These are phyloP conservation scores for Dunckerocampus dactyliophorus DNA, from an alignment of 2,113 vertebrate genomes.

Conservation along the genomic window DNA sequence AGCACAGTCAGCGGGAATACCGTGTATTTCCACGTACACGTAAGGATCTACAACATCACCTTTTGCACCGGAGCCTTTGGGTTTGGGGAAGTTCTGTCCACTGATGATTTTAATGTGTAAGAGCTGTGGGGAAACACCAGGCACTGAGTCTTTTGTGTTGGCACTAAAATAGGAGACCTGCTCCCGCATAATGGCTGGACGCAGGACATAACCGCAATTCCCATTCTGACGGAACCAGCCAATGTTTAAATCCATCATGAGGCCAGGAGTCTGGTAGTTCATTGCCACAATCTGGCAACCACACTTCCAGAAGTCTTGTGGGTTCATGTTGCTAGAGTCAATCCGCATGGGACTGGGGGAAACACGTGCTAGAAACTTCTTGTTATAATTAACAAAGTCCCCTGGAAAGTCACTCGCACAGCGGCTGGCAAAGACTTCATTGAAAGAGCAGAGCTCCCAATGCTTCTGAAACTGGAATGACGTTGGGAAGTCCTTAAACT, in stretches of 20 bases:
- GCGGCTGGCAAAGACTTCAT: constrained; percentile 90
- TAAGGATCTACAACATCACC: constrained; percentile 96
- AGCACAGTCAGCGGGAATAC: constrained; percentile 94
- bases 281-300: constrained; percentile 97
- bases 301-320: constrained; percentile 98
- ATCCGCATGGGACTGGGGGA: constrained; percentile 98
- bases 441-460: constrained; percentile 97
- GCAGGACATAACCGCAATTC: constrained; percentile 92
- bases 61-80: constrained; percentile 96
- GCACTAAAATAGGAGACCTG: constrained; percentile 97
- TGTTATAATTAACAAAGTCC: constrained; percentile 98
- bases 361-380: constrained; percentile 88
- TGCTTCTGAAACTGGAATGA: constrained; percentile 93
- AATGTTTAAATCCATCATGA: constrained; percentile 98
- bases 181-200: constrained; percentile 96
- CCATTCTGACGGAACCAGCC: constrained; percentile 98
- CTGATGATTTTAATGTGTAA: constrained; percentile 98
- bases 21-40: constrained; percentile 95
- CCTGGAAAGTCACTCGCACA: constrained; percentile 90
- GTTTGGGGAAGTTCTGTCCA: constrained; percentile 96
- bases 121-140: constrained; percentile 94
- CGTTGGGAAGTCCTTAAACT: constrained; percentile 90
- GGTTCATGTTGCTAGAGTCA: constrained; percentile 99
- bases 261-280: constrained; percentile 95
- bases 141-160: constrained; percentile 95